Percentiles rank a stretch among this genome's conserved stretches.
These are phyloP conservation scores for Patella pellucida DNA, from an alignment of 2,888 invertebrate genomes.

Conservation along the genomic window DNA sequence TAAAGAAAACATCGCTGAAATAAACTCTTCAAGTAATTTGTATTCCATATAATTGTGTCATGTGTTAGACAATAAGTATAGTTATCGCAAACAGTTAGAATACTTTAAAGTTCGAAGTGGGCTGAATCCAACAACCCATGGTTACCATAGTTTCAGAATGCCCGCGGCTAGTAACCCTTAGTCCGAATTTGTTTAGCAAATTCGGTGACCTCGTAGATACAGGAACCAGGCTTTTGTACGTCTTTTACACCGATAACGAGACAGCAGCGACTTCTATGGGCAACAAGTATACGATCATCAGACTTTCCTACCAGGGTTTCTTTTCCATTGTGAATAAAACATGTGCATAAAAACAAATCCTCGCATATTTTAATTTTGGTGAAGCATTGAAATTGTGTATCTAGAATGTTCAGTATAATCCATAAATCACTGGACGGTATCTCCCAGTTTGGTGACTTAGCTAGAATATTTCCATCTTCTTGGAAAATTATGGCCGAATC, in stretches of 20 bases:
- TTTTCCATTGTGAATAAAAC: conserved; percentile 40
- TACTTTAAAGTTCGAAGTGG: too few species aligned
- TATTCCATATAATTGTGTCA: too few species aligned
- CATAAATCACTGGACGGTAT: conserved; percentile 31
- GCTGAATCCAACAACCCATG: too few species aligned
- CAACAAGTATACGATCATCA: conserved; percentile 46
- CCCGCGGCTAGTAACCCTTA: conserved; percentile 16
- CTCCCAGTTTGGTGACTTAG: conserved; percentile 27
- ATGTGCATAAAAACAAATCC: conserved; percentile 34
- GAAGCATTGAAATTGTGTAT: conserved; percentile 30
- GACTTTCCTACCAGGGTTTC: conserved; percentile 43
- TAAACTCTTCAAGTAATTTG: too few species aligned
- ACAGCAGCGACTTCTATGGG: conserved; percentile 38
- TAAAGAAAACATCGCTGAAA: too few species aligned
- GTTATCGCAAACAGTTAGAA: too few species aligned
- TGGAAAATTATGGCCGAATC: conserved; percentile 39
- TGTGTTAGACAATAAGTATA: too few species aligned
- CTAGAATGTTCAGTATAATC: conserved; percentile 26
- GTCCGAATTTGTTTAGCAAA: conserved; percentile 34
- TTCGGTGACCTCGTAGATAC: conserved; percentile 50
- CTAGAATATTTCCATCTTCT: conserved; percentile 31
- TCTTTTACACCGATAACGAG: conserved; percentile 45
- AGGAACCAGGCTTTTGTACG: conserved; percentile 50
- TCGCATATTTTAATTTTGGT: conserved; percentile 38
- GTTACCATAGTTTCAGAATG: too few species aligned